Evolutionary conservation across 2,113 vertebrate species (phyloP).

Genomic region (Pardalotus punctatus): DNA sequence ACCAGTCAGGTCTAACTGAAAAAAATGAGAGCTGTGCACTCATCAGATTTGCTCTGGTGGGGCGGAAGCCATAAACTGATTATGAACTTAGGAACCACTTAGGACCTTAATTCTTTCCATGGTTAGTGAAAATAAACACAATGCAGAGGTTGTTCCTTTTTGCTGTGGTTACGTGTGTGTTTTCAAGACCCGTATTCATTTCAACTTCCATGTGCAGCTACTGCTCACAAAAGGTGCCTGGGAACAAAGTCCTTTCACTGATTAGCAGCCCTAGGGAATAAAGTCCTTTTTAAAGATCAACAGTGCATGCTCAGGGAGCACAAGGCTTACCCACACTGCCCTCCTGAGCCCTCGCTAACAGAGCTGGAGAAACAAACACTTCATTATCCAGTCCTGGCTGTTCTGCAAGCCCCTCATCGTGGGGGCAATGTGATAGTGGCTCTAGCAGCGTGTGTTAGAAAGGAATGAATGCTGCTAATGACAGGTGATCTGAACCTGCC

Average conservation of each 20-base stretch:
- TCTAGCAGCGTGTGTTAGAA: neutral
- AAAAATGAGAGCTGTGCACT: neutral
- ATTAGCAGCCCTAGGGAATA: constrained; percentile 40
- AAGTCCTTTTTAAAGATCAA: constrained; percentile 49
- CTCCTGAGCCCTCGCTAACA: neutral
- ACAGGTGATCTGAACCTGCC: constrained; percentile 10
- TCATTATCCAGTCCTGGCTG: neutral
- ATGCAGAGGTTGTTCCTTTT: constrained; percentile 24
- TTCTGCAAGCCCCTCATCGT: neutral
- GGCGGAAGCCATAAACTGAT: neutral
- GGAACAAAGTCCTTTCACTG: constrained; percentile 50
- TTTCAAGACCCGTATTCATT: constrained; percentile 23
- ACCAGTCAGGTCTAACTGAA: neutral
- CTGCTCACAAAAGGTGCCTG: constrained; percentile 27
- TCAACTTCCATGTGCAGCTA: constrained; percentile 7
- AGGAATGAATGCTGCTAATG: neutral
- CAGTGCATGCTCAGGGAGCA: neutral
- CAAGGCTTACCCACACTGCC: constrained; percentile 7
- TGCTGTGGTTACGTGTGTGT: neutral
- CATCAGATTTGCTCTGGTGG: neutral
- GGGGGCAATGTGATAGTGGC: neutral
- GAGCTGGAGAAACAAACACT: neutral
- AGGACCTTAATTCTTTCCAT: constrained; percentile 21
- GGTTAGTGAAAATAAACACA: neutral
- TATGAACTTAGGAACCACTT: constrained; percentile 24